Percentiles rank a stretch among this genome's conserved stretches.
phyloP scores from a whole-genome alignment of 1,140 invertebrate genomes.

The Oscheius sp. region DNA sequence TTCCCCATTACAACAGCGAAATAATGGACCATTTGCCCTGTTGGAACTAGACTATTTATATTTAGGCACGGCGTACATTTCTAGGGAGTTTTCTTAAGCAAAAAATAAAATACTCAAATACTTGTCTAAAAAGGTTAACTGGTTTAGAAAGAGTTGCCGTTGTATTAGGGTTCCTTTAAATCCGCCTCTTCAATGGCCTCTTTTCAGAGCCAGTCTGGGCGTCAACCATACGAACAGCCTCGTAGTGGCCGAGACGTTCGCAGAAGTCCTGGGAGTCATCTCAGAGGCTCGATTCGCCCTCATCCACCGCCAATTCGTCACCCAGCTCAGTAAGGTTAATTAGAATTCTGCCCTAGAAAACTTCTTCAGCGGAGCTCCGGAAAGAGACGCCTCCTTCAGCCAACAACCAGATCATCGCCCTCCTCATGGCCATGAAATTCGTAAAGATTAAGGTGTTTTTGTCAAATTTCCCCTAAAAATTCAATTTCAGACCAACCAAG shows the following conservation, averaged over 20 bases:
- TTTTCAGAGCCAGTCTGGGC: constrained; percentile 76
- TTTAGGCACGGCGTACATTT: no score
- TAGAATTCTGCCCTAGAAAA: neutral
- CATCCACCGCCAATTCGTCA: constrained; percentile 72
- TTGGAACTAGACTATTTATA: no score
- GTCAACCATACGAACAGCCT: constrained; percentile 91
- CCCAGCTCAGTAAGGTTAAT: constrained; percentile 82
- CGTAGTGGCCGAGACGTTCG: constrained; percentile 93
- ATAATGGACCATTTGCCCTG: no score
- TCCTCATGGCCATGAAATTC: constrained; percentile 99
- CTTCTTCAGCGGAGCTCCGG: constrained; percentile 3
- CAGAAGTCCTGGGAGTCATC: constrained; percentile 95
- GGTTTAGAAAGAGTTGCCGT: no score
- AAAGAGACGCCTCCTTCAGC: constrained; percentile 76
- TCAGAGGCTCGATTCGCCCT: constrained; percentile 71
- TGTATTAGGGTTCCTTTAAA: no score
- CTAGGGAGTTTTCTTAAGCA: no score
- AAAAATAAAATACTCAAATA: no score
- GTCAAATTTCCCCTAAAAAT: constrained; percentile 1
- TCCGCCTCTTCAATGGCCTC: no score
- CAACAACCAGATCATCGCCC: constrained; percentile 86
- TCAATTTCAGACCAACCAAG: constrained; percentile 84
- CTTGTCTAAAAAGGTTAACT: no score
- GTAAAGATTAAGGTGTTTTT: constrained; percentile 78
- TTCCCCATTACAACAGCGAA: no score